These are phyloP conservation scores for Drosophila neocordata DNA, from an alignment of 1,140 invertebrate species.

Conservation along the genomic window DNA sequence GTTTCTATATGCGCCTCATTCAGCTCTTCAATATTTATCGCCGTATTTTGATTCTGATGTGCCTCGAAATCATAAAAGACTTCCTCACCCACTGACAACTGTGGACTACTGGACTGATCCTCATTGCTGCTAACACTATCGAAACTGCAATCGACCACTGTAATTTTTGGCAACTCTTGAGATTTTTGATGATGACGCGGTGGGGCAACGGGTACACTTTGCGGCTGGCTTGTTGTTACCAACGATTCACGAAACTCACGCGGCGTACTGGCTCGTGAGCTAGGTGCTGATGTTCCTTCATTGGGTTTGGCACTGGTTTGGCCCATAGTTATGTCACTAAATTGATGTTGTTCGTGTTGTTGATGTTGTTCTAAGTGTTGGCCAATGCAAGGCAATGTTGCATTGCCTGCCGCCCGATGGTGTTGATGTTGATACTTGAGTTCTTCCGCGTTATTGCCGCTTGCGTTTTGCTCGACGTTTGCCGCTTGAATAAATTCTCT, in stretches of 20 bases:
- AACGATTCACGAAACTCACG: slow-evolving; percentile 75
- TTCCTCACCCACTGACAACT: slow-evolving; percentile 31
- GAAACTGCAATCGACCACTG: slow-evolving; percentile 70
- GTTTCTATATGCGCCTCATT: slow-evolving; percentile 62
- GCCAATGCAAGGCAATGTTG: slow-evolving; percentile 46
- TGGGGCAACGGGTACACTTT: slow-evolving; percentile 32
- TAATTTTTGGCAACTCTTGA: slow-evolving; percentile 70
- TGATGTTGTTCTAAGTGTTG: slow-evolving; percentile 39
- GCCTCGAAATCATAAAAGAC: slow-evolving; percentile 68
- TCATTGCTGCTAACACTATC: slow-evolving; percentile 22
- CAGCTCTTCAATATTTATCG: slow-evolving; percentile 61
- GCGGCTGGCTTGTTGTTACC: slow-evolving; percentile 33
- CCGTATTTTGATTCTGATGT: neutral
- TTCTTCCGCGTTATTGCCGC: slow-evolving; percentile 48
- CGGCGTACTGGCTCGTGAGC: slow-evolving; percentile 62
- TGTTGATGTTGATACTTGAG: slow-evolving; percentile 24
- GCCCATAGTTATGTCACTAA: slow-evolving; percentile 70
- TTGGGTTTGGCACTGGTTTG: slow-evolving; percentile 71
- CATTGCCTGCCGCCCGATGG: slow-evolving; percentile 41
- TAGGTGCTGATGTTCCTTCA: slow-evolving; percentile 46
- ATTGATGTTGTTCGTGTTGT: slow-evolving; percentile 34
- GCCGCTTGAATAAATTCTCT: slow-evolving; percentile 71
- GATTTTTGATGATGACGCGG: slow-evolving; percentile 46
- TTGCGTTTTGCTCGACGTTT: slow-evolving; percentile 66
- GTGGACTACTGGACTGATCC: slow-evolving; percentile 18